Evolutionary conservation across 2,113 vertebrate species (phyloP), one percentile per base, ranked within the genome.

Genomic region (Prinia subflava): DNA sequence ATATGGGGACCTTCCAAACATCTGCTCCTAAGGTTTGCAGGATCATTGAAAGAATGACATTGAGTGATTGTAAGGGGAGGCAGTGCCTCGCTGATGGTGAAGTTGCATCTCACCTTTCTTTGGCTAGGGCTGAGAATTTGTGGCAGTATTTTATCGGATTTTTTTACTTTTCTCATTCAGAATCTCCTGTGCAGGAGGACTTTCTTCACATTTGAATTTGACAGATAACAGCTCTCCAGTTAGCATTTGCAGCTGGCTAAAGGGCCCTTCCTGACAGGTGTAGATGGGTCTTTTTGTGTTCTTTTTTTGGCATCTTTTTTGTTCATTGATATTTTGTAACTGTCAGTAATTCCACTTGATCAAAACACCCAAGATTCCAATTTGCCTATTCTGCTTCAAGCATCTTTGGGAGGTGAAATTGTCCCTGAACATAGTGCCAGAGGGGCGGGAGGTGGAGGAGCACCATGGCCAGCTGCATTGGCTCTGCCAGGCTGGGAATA

Each of bases 391-490:
- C 47, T 83, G 37, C 46, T 60, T 69, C 0, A 0, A 70, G 56
- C 42, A 25, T 87, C 59, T 63, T 33, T 35, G 31, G 5, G 35
- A 7, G 15, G 7, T 50, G 68, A 56, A 91, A 50, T 83, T 30
- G 47, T 73, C 25, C 68, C 46, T 49, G 17, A n/a, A 87, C 42
- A 37, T 64, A 13, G 41, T 88, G 44, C 53, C 30, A 24, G 53
- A 64, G 71, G 20, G 15, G 25, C 76, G 81, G 42, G 25, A 83
- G 30, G 13, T 80, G 5, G 25, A 59, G n/a, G 33, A 76, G 7
- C 2, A 89, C 33, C 23, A 7, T 39, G n/a, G 13, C 25, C 19
- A 17, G 25, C 49, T 52, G n/a, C 1, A 0, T 22, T 76, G 37
- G 6, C 59, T 74, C 49, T 84, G 39, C 67, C 22, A 20, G 30